Evolutionary conservation across 2,113 vertebrate species (phyloP).

Genomic region (Chamaetylas fuelleborni): DNA sequence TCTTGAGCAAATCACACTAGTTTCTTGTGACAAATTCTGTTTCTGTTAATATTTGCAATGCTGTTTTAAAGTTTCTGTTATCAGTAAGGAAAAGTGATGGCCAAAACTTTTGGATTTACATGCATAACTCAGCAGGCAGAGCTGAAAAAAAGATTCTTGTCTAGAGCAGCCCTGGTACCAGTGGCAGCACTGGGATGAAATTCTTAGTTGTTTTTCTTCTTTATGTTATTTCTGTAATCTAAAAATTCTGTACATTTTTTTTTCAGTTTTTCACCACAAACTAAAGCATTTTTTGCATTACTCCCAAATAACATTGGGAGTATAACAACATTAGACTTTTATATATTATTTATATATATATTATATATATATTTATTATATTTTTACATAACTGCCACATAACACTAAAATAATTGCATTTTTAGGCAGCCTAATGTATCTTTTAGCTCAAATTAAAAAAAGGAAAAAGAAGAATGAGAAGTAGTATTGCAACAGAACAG

Average conservation of each 20-base stretch:
- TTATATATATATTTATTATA: background rate
- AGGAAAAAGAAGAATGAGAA: no score
- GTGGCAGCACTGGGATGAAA: background rate
- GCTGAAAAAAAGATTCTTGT: background rate
- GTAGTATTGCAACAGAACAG: background rate
- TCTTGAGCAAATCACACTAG: background rate
- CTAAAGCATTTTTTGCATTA: background rate
- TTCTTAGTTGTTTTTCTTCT: background rate
- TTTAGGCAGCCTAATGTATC: background rate
- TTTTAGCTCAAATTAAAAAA: background rate
- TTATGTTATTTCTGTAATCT: background rate
- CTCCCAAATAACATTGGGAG: background rate
- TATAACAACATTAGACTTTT: no score
- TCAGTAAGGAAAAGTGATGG: background rate
- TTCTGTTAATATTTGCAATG: background rate
- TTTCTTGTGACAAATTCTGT: constrained; percentile 26
- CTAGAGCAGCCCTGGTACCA: background rate
- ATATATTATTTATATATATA: no score
- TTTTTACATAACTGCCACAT: background rate
- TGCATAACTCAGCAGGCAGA: background rate
- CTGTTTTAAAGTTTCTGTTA: constrained; percentile 20
- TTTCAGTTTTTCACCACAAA: background rate
- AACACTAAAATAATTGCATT: background rate
- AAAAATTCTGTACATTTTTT: background rate
- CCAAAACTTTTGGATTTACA: constrained; percentile 1